Evolutionary conservation across 2,888 invertebrate species (phyloP), one percentile per base, ranked within the genome.

Genomic region (Drosophila dives): DNA sequence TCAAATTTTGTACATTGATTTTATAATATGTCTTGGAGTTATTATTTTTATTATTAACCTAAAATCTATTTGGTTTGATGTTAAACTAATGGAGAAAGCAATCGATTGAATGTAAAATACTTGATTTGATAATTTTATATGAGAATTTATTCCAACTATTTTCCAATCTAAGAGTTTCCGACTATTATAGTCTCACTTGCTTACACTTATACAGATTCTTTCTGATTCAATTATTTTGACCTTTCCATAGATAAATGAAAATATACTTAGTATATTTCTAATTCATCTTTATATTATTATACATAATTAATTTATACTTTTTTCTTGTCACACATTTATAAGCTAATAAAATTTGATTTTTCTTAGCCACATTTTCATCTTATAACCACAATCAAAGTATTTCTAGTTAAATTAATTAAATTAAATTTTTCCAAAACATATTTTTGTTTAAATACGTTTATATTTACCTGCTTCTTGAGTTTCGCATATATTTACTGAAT

Each of bases 401-500:
- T 8, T 42, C 12, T 7, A 7, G 12, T 45, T 6, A 3, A 40
- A 40, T n/a, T 40, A 40, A n/a, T n/a, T 11, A 20, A 20, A 2
- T 11, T 42, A 1, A 2, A 11, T 42, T 42, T 42, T 20, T 20
- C 6, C 6, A 6, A 42, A 20, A 42, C 11, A 12, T n/a, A 20
- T 20, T 15, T 2, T 8, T 8, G 23, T 45, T 23, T 45, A 23
- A 23, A 23, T 23, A 23, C 23, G 3, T 15, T 45, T 20, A 45
- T 45, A 23, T 23, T 23, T 33, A 20, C 2, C 26, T 34, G 50
- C 26, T 26, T 40, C 12, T 11, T 1, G 3, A 6, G 10, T 61
- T 59, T 53, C 40, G 38, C 66, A 62, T 17, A 26, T 59, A 36
- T 29, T 33, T 45, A 12, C 45, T 4, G 11, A 48, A 58, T 58